Percentiles rank a stretch among this genome's conserved stretches.
These are phyloP conservation scores for Xanthorhoe spadicearia DNA, from an alignment of 2,888 invertebrate species.

Conservation along the genomic window DNA sequence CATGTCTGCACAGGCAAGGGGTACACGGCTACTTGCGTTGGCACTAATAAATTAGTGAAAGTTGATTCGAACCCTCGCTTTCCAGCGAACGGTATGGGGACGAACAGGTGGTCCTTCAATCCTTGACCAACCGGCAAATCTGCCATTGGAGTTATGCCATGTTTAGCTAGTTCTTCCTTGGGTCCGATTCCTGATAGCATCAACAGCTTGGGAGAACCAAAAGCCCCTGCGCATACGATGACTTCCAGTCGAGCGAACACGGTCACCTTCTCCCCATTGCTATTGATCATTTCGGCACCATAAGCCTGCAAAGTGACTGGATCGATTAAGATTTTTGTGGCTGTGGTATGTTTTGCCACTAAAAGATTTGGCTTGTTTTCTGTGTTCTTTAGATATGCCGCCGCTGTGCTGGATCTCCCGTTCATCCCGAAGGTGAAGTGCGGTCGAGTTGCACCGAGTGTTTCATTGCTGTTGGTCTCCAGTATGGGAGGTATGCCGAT, in stretches of 20 bases:
- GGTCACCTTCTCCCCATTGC: background rate
- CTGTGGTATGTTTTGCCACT: background rate
- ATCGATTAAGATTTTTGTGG: background rate
- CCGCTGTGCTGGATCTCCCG: background rate
- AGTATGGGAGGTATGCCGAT: background rate
- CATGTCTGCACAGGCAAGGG: background rate
- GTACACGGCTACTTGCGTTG: background rate
- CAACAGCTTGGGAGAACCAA: background rate
- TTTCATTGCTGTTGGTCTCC: background rate
- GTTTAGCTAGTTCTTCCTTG: background rate
- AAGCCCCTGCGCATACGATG: background rate
- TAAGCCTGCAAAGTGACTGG: background rate
- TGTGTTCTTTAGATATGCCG: background rate
- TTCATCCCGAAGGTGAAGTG: background rate
- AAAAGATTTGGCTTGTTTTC: background rate
- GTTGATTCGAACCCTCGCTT: background rate
- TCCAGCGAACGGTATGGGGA: background rate
- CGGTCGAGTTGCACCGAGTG: background rate
- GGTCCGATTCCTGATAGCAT: background rate
- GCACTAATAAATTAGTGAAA: background rate
- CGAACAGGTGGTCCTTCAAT: background rate
- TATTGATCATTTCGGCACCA: background rate
- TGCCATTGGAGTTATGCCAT: background rate
- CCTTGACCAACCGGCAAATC: background rate
- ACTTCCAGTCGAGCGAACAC: background rate